These are phyloP conservation scores for Eidolon dupreanum DNA, from an alignment of 2,797 vertebrate genomes.

Conservation along the genomic window DNA sequence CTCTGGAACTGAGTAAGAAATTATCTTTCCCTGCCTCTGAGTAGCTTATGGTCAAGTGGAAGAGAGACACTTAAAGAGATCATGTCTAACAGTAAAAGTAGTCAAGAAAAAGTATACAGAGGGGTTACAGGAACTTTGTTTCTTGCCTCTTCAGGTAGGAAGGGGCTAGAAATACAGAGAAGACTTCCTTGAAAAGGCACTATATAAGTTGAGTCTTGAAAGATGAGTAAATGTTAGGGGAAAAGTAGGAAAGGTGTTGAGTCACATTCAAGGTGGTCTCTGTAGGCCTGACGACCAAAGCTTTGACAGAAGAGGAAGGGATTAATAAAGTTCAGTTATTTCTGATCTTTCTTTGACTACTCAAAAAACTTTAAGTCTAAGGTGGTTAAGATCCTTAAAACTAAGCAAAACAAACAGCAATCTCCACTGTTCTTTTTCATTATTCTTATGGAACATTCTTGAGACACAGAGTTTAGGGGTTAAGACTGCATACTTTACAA, in stretches of 20 bases:
- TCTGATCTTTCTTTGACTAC: background rate
- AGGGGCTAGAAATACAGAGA: background rate
- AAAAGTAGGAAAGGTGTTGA: background rate
- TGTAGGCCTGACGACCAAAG: background rate
- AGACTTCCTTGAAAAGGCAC: background rate
- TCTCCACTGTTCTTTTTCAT: background rate
- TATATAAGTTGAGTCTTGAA: background rate
- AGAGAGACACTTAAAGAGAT: conserved; percentile 19
- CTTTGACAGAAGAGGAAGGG: background rate
- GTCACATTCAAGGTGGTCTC: background rate
- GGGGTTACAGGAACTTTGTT: background rate
- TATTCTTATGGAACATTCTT: background rate
- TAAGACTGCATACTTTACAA: conserved; percentile 7
- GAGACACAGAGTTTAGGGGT: background rate
- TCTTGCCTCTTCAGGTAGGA: background rate
- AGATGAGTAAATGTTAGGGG: background rate
- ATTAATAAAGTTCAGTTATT: background rate
- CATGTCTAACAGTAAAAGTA: background rate
- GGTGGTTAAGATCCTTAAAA: background rate
- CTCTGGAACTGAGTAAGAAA: conserved; percentile 18
- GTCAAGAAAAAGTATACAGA: background rate
- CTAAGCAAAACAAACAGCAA: conserved; percentile 36
- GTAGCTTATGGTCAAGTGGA: background rate
- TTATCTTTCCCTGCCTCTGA: background rate
- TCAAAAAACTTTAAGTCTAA: background rate